Base-by-base conservation (phyloP, 2,888 invertebrate genomes). In the Sarcophaga caerulescens region DNA sequence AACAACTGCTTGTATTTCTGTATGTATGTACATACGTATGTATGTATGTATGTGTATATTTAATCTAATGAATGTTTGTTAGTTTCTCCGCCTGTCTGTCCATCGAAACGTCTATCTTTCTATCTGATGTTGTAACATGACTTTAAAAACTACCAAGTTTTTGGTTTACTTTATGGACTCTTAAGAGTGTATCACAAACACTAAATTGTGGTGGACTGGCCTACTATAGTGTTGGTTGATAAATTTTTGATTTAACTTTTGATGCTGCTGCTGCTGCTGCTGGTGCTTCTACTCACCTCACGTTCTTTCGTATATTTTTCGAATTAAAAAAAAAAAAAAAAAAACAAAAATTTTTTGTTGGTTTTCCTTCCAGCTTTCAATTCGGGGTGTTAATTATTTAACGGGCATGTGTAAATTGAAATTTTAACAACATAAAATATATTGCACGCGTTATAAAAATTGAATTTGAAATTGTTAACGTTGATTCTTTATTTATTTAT, bases 351-450 rank as follows among this genome's bases (percentile, higher is more conserved):
- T 44, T 47, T 14, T 25, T 25, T 23, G 25, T 47, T 21, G 0
- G n/a, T 44, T 57, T 44, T 59, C 21, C 10, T 44, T 59, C 21
- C 10, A 21, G 21, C 21, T 59, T 81, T 66, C 35, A 10, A 60
- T 69, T 77, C 80, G 25, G 84, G 84, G 84, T 86, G 86, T 86
- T 86, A 86, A 86, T 86, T 86, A 84, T 84, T 86, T 86, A 81
- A 81, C 86, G 86, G 81, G 70, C 77, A 75, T 79, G 86, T 84
- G 86, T 84, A 81, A 86, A 86, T 86, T 86, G 86, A 84, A 86
- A 81, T 86, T 84, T 84, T 78, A 86, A 86, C 81, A 84, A 84
- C 71, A 86, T 77, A 47, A 57, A 74, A 86, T 86, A 78, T 84
- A 86, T 86, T 86, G 84, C 86, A 81, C 84, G 86, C 86, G 78